These are phyloP conservation scores for Ornithoptera alexandrae DNA, from an alignment of 2,888 invertebrate species.

Conservation along the genomic window DNA sequence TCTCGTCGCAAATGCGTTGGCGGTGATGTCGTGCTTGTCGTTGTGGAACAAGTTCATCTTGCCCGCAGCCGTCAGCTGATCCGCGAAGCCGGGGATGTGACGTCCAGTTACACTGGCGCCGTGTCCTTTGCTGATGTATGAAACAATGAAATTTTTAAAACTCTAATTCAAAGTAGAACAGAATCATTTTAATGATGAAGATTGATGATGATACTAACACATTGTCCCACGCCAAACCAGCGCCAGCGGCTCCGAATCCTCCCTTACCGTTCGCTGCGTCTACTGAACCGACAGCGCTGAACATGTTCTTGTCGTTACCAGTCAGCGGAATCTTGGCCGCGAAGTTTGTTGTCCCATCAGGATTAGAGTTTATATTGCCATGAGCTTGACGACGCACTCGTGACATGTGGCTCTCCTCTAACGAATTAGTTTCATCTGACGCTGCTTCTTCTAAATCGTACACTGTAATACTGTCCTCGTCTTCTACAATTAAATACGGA, in stretches of 20 bases:
- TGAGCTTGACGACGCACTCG: constrained; percentile 36
- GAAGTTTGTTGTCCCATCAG: constrained; percentile 38
- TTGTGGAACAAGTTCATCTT: constrained; percentile 44
- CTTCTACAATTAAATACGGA: constrained; percentile 13
- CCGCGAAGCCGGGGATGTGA: constrained; percentile 44
- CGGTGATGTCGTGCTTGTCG: constrained; percentile 43
- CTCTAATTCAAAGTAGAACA: background rate
- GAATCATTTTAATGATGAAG: background rate
- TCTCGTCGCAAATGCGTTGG: constrained; percentile 45
- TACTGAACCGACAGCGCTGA: constrained; percentile 38
- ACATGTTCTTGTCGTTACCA: constrained; percentile 35
- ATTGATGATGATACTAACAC: constrained; percentile 38
- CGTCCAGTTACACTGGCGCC: constrained; percentile 42
- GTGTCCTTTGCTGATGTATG: constrained; percentile 41
- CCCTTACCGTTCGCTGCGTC: constrained; percentile 35
- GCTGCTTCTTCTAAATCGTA: constrained; percentile 1
- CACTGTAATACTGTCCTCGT: background rate
- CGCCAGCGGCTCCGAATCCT: constrained; percentile 38
- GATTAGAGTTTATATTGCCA: constrained; percentile 37
- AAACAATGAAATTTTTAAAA: background rate
- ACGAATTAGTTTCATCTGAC: background rate
- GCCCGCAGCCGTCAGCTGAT: constrained; percentile 48
- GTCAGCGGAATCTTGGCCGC: constrained; percentile 37
- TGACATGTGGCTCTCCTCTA: background rate
- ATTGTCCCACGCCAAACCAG: constrained; percentile 43